These are phyloP conservation scores for Lynx canadensis DNA, from an alignment of 2,113 vertebrate genomes.

Conservation along the genomic window DNA sequence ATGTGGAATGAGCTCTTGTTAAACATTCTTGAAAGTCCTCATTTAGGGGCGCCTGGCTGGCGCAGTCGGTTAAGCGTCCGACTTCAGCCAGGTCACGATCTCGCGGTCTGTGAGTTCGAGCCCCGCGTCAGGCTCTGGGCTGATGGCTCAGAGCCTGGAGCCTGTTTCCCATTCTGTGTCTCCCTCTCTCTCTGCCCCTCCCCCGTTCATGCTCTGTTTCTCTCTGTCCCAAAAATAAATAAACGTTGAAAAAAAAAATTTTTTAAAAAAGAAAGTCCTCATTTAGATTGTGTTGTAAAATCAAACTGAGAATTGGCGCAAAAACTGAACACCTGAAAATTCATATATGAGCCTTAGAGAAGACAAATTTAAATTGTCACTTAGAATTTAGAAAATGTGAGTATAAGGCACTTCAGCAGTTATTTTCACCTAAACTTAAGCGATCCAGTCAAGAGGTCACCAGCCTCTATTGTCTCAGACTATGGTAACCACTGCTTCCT, in stretches of 20 bases:
- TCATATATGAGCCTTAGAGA: neutral
- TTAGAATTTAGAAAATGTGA: constrained; percentile 20
- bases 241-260: too few relatives aligned
- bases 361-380: constrained; percentile 21
- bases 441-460: neutral
- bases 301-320: neutral
- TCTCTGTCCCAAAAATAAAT: too few relatives aligned
- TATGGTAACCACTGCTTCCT: neutral
- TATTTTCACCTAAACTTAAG: constrained; percentile 5
- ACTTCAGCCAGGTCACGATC: too few relatives aligned
- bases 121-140: too few relatives aligned
- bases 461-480: neutral
- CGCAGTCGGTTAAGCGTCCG: too few relatives aligned
- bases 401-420: neutral
- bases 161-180: too few relatives aligned
- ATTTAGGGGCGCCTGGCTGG: too few relatives aligned
- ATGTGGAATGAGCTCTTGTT: neutral
- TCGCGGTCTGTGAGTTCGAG: too few relatives aligned
- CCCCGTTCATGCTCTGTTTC: too few relatives aligned
- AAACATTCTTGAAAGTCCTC: neutral
- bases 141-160: too few relatives aligned
- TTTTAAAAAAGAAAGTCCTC: too few relatives aligned
- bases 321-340: constrained; percentile 10
- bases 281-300: neutral
- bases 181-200: too few relatives aligned